phyloP scores from a whole-genome alignment of 2,113 vertebrate species.

The Chascanopsetta lugubris region DNA sequence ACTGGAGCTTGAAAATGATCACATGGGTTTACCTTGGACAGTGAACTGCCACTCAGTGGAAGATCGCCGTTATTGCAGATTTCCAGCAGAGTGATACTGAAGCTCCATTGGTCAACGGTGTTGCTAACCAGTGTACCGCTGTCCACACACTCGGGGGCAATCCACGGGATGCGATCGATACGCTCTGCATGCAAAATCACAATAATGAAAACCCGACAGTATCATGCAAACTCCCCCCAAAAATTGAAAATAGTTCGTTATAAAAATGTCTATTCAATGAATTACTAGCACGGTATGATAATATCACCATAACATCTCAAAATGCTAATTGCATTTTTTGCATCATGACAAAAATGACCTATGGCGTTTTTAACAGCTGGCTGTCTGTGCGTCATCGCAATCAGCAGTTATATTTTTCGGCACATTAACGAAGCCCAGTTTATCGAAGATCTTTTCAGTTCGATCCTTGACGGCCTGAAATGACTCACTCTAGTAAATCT shows the following conservation, averaged over 20 bases:
- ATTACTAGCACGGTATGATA: too few relatives aligned
- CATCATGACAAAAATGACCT: too few relatives aligned
- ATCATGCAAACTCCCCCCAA: too few relatives aligned
- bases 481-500: neutral
- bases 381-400: too few relatives aligned
- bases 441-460: too few relatives aligned
- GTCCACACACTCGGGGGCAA: constrained; percentile 88
- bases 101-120: constrained; percentile 91
- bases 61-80: constrained; percentile 92
- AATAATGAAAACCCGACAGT: neutral
- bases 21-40: constrained; percentile 81
- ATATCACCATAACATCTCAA: too few relatives aligned
- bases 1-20: neutral
- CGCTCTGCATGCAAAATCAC: constrained; percentile 79
- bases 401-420: too few relatives aligned
- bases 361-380: too few relatives aligned
- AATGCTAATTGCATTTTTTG: too few relatives aligned
- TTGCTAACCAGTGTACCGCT: constrained; percentile 66
- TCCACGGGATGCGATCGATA: constrained; percentile 92
- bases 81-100: constrained; percentile 90
- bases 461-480: neutral
- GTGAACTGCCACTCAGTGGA: constrained; percentile 81
- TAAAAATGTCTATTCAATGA: too few relatives aligned
- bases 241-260: too few relatives aligned
- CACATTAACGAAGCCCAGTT: too few relatives aligned